A percentile compares a stretch with the other conserved stretches of the same genome.
Conservation (phyloP, 2,113 vertebrate species). For the Parotia lawesii region DNA sequence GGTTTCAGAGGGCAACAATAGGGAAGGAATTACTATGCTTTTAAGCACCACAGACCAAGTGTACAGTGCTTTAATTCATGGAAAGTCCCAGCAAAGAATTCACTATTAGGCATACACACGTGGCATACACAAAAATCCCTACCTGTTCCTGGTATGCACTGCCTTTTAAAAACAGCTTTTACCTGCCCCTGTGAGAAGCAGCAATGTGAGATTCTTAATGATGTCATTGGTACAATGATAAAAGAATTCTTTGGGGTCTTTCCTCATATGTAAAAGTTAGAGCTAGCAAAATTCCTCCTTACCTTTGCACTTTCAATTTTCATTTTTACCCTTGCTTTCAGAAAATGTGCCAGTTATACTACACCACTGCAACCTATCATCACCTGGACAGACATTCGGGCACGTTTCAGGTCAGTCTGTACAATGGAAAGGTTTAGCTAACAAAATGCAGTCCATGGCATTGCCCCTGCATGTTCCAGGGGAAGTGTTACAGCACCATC, state of each 20-base stretch:
- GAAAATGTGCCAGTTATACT: background rate
- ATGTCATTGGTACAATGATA: background rate
- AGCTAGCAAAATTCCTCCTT: background rate
- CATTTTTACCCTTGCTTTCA: background rate
- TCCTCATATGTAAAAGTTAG: background rate
- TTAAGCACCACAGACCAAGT: background rate
- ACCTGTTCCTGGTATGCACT: background rate
- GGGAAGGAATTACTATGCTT: background rate
- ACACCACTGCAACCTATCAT: background rate
- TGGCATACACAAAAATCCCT: background rate
- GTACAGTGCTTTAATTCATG: background rate
- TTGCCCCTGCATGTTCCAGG: background rate
- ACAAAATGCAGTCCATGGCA: background rate
- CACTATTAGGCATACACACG: background rate
- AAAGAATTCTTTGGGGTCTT: background rate
- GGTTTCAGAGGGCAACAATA: background rate
- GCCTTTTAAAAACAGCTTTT: background rate
- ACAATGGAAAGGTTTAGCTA: background rate
- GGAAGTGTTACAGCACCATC: background rate
- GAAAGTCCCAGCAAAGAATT: background rate
- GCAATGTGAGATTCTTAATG: background rate
- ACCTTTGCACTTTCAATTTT: background rate
- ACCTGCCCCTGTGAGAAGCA: background rate
- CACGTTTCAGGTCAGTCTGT: background rate
- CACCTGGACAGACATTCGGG: background rate